Percentiles rank a stretch among this genome's conserved stretches.
Evolutionary conservation across 2,113 vertebrate genomes (phyloP).

Genomic region (Podarcis muralis): DNA sequence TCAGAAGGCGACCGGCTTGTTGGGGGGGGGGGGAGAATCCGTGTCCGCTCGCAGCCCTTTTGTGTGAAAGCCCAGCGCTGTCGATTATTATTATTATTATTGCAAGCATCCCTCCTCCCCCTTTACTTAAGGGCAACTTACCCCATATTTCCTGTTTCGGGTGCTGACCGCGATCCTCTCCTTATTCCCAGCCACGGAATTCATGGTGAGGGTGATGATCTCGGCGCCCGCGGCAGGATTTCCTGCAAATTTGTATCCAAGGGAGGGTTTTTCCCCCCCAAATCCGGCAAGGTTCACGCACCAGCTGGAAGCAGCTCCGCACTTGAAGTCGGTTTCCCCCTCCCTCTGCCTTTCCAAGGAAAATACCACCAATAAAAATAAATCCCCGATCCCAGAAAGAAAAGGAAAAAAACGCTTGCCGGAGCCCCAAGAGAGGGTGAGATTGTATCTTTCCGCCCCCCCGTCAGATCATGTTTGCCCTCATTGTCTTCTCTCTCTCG

Average conservation of each 20-base stretch:
- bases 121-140: slow-evolving; percentile 72
- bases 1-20: background rate
- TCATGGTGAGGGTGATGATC: slow-evolving; percentile 82
- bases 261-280: slow-evolving; percentile 20
- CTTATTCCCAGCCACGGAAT: slow-evolving; percentile 94
- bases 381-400: slow-evolving; percentile 30
- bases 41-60: background rate
- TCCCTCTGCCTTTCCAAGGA: background rate
- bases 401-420: too few species aligned
- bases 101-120: slow-evolving; percentile 21
- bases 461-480: slow-evolving; percentile 55
- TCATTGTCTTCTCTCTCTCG: slow-evolving; percentile 62
- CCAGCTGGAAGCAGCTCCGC: slow-evolving; percentile 6
- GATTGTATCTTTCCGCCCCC: slow-evolving; percentile 13
- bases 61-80: background rate
- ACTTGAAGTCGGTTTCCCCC: slow-evolving; percentile 29
- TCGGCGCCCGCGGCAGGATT: slow-evolving; percentile 46
- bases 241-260: slow-evolving; percentile 67
- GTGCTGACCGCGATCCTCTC: slow-evolving; percentile 87
- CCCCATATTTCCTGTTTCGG: slow-evolving; percentile 93
- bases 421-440: background rate
- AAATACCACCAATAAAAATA: slow-evolving; percentile 16
- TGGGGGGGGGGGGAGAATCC: background rate
- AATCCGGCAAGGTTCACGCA: slow-evolving; percentile 29
- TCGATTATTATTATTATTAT: background rate